A percentile compares a stretch with the other conserved stretches of the same genome.
These are phyloP conservation scores for Thermophis baileyi DNA, from an alignment of 2,113 vertebrate genomes.

Conservation along the genomic window DNA sequence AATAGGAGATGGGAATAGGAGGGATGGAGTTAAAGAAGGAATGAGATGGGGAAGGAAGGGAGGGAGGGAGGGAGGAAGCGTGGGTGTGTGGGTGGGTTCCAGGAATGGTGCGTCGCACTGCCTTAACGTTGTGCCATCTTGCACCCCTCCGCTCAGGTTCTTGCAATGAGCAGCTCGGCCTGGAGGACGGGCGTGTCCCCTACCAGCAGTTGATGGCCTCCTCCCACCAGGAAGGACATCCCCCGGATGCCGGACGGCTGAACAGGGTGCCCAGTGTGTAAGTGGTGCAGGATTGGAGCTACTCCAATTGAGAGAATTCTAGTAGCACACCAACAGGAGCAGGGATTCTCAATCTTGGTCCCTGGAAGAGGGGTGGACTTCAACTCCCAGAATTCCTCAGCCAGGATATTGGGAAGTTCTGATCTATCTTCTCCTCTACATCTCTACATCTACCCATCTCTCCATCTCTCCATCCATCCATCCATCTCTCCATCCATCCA, in stretches of 20 bases:
- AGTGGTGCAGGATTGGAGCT: constrained; percentile 22
- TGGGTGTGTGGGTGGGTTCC: no score
- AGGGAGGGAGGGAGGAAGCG: no score
- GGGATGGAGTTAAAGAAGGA: no score
- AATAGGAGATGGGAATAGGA: no score
- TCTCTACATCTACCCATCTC: no score
- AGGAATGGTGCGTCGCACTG: accelerated
- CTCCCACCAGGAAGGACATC: constrained; percentile 72
- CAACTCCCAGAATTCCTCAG: neutral
- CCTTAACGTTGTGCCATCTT: neutral
- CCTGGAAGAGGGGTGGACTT: neutral
- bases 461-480: no score
- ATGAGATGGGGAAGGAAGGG: no score
- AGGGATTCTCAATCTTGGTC: neutral
- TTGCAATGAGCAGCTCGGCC: constrained; percentile 74
- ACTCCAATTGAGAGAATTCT: accelerated
- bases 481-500: no score
- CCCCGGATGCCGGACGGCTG: constrained; percentile 77
- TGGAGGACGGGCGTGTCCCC: constrained; percentile 75
- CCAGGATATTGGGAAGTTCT: neutral
- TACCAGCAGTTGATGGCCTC: constrained; percentile 79
- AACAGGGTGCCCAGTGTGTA: constrained; percentile 77
- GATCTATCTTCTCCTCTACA: no score
- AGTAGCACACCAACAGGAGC: neutral
- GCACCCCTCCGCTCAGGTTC: constrained; percentile 48